These are phyloP conservation scores for Halcyon malimbica DNA, from an alignment of 2,113 vertebrate species.

Conservation along the genomic window DNA sequence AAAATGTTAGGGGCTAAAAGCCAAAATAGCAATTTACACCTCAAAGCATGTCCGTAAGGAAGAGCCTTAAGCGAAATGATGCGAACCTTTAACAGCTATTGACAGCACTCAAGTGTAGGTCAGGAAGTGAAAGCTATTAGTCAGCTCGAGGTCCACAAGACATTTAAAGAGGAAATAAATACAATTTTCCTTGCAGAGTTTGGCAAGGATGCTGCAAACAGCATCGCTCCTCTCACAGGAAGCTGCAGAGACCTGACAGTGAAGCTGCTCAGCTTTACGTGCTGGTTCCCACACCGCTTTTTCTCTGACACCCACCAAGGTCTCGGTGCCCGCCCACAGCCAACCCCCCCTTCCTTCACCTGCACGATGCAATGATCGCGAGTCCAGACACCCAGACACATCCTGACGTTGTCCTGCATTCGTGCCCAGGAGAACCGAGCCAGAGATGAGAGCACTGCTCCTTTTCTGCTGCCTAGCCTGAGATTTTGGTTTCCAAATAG, in stretches of 20 bases:
- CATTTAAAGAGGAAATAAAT: neutral
- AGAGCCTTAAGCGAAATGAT: neutral
- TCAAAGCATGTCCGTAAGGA: neutral
- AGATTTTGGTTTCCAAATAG: neutral
- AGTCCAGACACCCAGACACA: neutral
- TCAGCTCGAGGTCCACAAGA: neutral
- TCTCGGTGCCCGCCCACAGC: neutral
- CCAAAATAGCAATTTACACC: neutral
- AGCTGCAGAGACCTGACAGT: neutral
- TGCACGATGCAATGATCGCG: fast-evolving
- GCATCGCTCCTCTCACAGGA: neutral
- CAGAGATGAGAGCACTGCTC: neutral
- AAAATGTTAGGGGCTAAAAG: neutral
- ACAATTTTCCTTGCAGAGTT: neutral
- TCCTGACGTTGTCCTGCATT: neutral
- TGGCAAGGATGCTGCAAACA: neutral
- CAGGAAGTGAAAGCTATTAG: neutral
- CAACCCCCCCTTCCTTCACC: neutral
- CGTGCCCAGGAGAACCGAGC: neutral
- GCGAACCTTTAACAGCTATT: neutral
- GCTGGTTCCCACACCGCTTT: neutral
- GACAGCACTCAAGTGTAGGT: neutral
- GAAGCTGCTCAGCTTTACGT: neutral
- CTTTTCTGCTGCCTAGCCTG: neutral
- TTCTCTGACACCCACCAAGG: neutral